These are phyloP conservation scores for Parambassis ranga DNA, from an alignment of 2,797 vertebrate genomes.

Conservation along the genomic window DNA sequence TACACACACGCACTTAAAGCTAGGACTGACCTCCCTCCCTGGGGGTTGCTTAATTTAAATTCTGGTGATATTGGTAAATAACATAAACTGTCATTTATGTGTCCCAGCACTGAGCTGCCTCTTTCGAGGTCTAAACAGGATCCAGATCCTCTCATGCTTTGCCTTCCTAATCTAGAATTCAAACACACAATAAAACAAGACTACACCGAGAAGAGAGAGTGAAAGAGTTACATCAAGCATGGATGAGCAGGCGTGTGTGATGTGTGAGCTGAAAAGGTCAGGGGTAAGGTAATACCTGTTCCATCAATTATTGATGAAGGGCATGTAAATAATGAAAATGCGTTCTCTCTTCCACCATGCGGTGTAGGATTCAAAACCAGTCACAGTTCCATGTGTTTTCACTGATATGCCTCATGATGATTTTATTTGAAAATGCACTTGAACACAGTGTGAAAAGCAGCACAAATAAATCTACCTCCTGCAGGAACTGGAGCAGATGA, in stretches of 20 bases:
- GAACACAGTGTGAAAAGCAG: neutral
- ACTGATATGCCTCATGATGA: neutral
- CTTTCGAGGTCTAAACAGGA: too few species aligned
- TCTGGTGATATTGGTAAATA: too few species aligned
- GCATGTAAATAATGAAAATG: constrained; percentile 74
- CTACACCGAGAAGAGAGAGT: constrained; percentile 31
- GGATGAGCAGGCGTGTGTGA: neutral
- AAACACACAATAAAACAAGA: neutral
- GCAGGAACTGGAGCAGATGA: constrained; percentile 83
- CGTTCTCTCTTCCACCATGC: constrained; percentile 37
- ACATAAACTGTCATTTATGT: too few species aligned
- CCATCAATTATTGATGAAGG: constrained; percentile 75
- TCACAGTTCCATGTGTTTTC: constrained; percentile 13
- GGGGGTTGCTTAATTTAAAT: too few species aligned
- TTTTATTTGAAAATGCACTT: neutral
- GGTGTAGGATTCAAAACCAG: constrained; percentile 52
- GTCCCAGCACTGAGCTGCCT: too few species aligned
- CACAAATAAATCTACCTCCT: neutral
- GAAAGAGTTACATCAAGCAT: constrained; percentile 15
- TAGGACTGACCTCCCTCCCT: neutral
- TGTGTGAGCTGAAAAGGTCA: constrained; percentile 2
- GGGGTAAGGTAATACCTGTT: constrained; percentile 63
- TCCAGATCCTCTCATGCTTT: neutral
- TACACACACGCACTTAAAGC: neutral
- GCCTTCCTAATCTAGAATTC: neutral